These are phyloP conservation scores for Sarcoramphus papa DNA, from an alignment of 2,797 vertebrate species.

Conservation along the genomic window DNA sequence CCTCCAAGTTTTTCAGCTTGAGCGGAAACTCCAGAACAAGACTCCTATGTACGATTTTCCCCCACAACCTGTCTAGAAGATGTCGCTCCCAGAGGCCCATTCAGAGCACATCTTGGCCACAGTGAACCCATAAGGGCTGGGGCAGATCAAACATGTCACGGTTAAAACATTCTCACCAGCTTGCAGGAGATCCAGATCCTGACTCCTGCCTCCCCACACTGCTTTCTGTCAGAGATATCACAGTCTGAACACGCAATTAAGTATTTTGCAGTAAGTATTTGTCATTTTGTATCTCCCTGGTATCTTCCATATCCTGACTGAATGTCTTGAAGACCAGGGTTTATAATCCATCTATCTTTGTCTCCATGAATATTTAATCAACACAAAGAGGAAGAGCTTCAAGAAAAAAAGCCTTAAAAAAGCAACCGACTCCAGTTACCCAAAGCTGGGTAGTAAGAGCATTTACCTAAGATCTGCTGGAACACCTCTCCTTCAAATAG, in stretches of 20 bases:
- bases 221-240: neutral
- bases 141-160: rapidly evolving
- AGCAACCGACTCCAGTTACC: neutral
- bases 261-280: neutral
- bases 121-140: neutral
- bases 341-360: neutral
- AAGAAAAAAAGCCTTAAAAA: neutral
- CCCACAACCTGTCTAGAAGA: neutral
- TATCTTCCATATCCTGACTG: neutral
- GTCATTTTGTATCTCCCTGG: neutral
- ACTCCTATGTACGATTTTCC: rapidly evolving
- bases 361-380: neutral
- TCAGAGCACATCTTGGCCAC: neutral
- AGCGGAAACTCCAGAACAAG: neutral
- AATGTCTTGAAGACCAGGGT: neutral
- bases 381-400: neutral
- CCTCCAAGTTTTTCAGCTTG: neutral
- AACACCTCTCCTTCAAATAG: neutral
- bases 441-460: neutral
- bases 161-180: neutral
- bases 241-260: neutral
- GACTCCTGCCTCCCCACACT: neutral
- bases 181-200: neutral
- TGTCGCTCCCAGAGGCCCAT: rapidly evolving
- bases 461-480: neutral